Evolutionary conservation across 2,113 vertebrate species (phyloP).

Genomic region (Rana temporaria): DNA sequence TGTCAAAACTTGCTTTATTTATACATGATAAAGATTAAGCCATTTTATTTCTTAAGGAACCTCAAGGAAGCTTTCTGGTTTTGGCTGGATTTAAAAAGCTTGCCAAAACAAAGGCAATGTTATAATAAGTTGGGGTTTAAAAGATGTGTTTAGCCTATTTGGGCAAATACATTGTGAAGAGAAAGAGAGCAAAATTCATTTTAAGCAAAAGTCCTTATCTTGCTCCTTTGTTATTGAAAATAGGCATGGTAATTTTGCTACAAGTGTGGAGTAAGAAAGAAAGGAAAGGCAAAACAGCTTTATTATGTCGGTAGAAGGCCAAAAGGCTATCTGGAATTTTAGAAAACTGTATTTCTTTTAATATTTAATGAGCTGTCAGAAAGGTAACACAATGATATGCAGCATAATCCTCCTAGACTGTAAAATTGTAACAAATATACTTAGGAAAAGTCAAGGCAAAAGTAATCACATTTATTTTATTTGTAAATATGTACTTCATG

Average conservation of each 20-base stretch:
- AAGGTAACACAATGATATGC: slow-evolving; percentile 15
- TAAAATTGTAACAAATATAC: background rate
- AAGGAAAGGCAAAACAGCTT: slow-evolving; percentile 16
- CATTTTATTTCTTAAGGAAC: slow-evolving; percentile 44
- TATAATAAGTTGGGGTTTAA: slow-evolving; percentile 38
- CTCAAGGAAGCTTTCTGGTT: slow-evolving; percentile 10
- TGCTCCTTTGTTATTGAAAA: slow-evolving; percentile 51
- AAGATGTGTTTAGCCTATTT: slow-evolving; percentile 39
- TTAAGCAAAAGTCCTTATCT: slow-evolving; percentile 45
- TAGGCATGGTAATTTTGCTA: slow-evolving; percentile 45
- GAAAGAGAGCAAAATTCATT: slow-evolving; percentile 23
- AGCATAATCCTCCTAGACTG: slow-evolving; percentile 4
- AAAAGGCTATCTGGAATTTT: slow-evolving; percentile 46
- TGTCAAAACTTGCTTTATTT: slow-evolving; percentile 51
- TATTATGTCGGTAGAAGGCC: slow-evolving; percentile 43
- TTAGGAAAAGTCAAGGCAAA: background rate
- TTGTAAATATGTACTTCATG: too few relatives aligned
- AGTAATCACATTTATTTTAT: too few relatives aligned
- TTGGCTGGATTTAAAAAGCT: slow-evolving; percentile 17
- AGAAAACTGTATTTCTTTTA: slow-evolving; percentile 33
- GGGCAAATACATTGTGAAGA: slow-evolving; percentile 29
- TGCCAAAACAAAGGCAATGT: slow-evolving; percentile 39
- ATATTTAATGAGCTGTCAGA: slow-evolving; percentile 53
- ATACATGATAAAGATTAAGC: slow-evolving; percentile 44
- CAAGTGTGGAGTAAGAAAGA: slow-evolving; percentile 19